These are phyloP conservation scores for Dasyornis broadbenti DNA, from an alignment of 2,113 vertebrate species.

Conservation along the genomic window DNA sequence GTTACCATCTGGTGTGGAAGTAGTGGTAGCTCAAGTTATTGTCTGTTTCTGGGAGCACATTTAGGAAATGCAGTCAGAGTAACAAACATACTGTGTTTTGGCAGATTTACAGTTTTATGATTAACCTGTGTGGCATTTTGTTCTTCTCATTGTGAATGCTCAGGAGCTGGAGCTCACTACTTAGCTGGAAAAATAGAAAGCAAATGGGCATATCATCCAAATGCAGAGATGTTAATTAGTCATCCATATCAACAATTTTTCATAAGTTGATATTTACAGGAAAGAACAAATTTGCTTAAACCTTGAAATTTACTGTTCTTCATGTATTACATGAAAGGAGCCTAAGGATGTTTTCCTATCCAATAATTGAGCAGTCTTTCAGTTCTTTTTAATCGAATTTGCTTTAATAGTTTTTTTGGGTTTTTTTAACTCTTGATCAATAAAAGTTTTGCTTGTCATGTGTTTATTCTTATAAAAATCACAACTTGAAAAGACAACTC, in stretches of 20 bases:
- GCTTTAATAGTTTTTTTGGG: background rate
- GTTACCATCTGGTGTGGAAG: background rate
- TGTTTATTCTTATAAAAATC: background rate
- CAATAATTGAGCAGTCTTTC: background rate
- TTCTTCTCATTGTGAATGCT: background rate
- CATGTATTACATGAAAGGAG: background rate
- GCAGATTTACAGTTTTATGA: background rate
- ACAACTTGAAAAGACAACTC: background rate
- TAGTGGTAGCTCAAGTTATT: background rate
- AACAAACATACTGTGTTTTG: background rate
- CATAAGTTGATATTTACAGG: background rate
- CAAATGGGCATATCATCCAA: background rate
- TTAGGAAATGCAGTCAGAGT: background rate
- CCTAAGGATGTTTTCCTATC: background rate
- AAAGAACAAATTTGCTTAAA: background rate
- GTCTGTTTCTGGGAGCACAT: background rate
- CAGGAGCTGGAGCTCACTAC: background rate
- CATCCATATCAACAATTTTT: background rate
- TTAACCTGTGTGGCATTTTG: background rate
- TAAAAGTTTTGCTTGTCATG: background rate
- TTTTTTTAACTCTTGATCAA: background rate
- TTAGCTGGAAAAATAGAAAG: background rate
- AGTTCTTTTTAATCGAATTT: background rate
- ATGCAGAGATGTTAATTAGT: background rate
- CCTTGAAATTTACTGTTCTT: background rate